Conservation (phyloP, 2,113 vertebrate species). For the Myxocyprinus asiaticus region DNA sequence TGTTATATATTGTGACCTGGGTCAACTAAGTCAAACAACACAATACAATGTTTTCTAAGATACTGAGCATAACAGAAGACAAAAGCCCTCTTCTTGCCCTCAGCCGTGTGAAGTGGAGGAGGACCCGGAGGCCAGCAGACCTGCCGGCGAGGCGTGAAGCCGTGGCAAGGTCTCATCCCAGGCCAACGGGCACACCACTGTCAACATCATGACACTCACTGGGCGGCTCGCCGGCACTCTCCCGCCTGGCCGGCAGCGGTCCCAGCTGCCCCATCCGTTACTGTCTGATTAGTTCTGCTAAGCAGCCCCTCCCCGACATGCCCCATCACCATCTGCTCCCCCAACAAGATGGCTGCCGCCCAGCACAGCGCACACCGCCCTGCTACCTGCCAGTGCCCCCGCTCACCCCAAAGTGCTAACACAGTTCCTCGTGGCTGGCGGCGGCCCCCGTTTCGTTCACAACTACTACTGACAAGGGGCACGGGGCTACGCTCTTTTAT, state of each 20-base stretch:
- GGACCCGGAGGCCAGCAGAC: constrained; percentile 64
- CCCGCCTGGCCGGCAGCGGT: constrained; percentile 93
- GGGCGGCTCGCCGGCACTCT: constrained; percentile 76
- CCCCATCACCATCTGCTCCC: constrained; percentile 99
- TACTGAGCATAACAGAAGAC: constrained; percentile 26
- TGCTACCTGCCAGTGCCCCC: constrained; percentile 79
- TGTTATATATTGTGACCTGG: not conserved
- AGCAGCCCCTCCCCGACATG: constrained; percentile 99
- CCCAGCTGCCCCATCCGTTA: constrained; percentile 99
- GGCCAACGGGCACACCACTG: constrained; percentile 94
- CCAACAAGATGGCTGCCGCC: constrained; percentile 96
- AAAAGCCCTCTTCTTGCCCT: constrained; percentile 28
- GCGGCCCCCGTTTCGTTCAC: constrained; percentile 72
- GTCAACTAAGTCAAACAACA: constrained; percentile 7
- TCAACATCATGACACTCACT: constrained; percentile 88
- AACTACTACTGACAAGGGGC: constrained; percentile 84
- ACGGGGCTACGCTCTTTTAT: constrained; percentile 94
- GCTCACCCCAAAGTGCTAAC: constrained; percentile 85
- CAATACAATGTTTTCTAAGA: not conserved
- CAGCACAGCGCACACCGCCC: constrained; percentile 79
- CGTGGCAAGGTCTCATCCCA: constrained; percentile 86
- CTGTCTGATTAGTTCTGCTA: constrained; percentile 99
- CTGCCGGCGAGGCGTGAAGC: constrained; percentile 77
- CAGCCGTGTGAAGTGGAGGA: constrained; percentile 34
- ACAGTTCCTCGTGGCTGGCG: constrained; percentile 87